Conservation (phyloP, 2,888 invertebrate genomes). For the Papilio demoleus region DNA sequence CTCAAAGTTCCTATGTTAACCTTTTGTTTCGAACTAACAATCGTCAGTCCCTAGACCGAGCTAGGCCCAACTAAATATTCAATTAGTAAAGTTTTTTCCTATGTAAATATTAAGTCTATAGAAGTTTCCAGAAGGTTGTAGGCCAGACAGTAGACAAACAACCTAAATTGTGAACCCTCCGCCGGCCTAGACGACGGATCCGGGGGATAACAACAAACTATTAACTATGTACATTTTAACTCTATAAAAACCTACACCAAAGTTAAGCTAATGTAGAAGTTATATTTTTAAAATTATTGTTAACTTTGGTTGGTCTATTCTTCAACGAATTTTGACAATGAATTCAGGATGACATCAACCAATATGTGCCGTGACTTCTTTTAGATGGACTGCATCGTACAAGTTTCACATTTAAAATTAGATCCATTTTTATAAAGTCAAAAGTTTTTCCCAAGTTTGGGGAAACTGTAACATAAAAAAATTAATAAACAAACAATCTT, state of each 20-base stretch:
- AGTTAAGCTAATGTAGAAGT: too few relatives aligned
- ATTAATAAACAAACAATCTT: too few relatives aligned
- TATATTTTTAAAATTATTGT: too few relatives aligned
- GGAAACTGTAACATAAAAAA: too few relatives aligned
- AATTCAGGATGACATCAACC: too few relatives aligned
- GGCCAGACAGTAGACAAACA: constrained; percentile 45
- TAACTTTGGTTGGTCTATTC: too few relatives aligned
- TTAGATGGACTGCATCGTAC: too few relatives aligned
- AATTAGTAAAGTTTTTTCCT: constrained; percentile 32
- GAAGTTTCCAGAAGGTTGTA: constrained; percentile 39
- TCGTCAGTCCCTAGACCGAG: background rate
- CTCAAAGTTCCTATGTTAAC: background rate
- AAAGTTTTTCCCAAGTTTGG: too few relatives aligned
- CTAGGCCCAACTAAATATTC: constrained; percentile 38
- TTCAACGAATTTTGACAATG: too few relatives aligned
- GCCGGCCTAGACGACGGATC: constrained; percentile 11
- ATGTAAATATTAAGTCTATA: constrained; percentile 40
- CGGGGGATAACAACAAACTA: constrained; percentile 24
- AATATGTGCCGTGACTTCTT: too few relatives aligned
- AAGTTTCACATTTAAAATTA: too few relatives aligned
- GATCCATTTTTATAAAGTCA: too few relatives aligned
- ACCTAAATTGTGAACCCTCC: constrained; percentile 43
- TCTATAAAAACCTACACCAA: background rate
- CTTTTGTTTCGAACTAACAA: background rate
- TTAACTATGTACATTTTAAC: constrained; percentile 3